phyloP scores from a whole-genome alignment of 2,888 invertebrate genomes.

The Dugesia japonica region DNA sequence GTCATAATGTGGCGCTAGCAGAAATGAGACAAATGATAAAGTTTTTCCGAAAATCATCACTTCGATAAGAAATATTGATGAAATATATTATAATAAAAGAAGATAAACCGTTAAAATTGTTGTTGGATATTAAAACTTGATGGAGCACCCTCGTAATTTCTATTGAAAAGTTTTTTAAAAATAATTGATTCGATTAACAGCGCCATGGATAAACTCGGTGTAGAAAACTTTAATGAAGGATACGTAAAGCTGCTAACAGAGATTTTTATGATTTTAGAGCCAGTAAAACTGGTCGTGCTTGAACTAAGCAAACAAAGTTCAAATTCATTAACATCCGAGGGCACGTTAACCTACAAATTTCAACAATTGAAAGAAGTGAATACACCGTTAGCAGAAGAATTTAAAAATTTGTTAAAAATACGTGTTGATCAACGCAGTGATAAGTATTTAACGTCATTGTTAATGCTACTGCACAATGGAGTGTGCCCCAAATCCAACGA shows the following conservation, averaged over 20 bases:
- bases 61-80: not conserved
- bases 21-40: not conserved
- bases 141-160: not conserved
- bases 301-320: not conserved
- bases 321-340: not conserved
- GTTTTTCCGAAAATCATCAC: not conserved
- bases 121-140: not conserved
- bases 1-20: not conserved
- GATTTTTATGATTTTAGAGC: not conserved
- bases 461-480: not conserved
- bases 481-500: not conserved
- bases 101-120: not conserved
- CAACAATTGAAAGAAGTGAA: not conserved
- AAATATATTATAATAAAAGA: not conserved
- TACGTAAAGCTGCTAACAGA: not conserved
- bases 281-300: not conserved
- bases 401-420: not conserved
- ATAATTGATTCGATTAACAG: not conserved
- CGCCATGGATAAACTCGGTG: not conserved
- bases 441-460: not conserved
- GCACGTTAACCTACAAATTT: not conserved
- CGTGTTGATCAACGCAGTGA: not conserved
- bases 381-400: not conserved
- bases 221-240: not conserved
- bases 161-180: not conserved